Evolutionary conservation across 2,797 vertebrate species (phyloP).

Genomic region (Mormyrus proboscirostris): DNA sequence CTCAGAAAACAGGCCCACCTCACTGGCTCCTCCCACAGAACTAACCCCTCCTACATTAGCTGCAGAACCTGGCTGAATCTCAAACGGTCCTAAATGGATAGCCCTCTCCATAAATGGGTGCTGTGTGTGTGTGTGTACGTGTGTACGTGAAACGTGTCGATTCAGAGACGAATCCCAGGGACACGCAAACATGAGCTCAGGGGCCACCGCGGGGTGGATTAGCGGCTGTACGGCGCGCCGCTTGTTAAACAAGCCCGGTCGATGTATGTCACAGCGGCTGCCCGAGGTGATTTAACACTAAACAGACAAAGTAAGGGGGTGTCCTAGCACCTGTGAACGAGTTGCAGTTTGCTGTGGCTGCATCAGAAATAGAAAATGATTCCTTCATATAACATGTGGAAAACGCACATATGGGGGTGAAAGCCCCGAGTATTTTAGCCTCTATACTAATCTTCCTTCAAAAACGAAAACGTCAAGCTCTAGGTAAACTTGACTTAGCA

Average conservation of each 20-base stretch:
- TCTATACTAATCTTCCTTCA: neutral
- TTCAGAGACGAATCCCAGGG: constrained; percentile 49
- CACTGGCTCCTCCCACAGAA: neutral
- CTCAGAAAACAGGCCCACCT: neutral
- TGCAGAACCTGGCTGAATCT: neutral
- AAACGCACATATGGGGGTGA: neutral
- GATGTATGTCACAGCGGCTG: constrained; percentile 39
- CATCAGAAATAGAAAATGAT: neutral
- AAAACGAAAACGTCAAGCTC: neutral
- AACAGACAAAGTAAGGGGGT: neutral
- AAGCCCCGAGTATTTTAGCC: neutral
- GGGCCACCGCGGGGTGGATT: constrained; percentile 19
- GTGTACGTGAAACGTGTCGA: constrained; percentile 21
- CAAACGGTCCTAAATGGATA: neutral
- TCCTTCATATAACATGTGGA: neutral
- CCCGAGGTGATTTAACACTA: neutral
- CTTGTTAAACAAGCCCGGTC: constrained; percentile 57
- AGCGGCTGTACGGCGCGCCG: constrained; percentile 18
- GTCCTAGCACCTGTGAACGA: neutral
- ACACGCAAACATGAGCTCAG: constrained; percentile 30
- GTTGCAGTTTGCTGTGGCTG: neutral
- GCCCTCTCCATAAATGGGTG: constrained; percentile 43
- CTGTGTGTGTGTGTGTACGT: constrained; percentile 41
- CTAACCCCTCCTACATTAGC: neutral
- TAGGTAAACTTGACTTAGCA: neutral